Evolutionary conservation across 2,888 invertebrate genomes (phyloP).

Genomic region (Yponomeuta plumbellus): DNA sequence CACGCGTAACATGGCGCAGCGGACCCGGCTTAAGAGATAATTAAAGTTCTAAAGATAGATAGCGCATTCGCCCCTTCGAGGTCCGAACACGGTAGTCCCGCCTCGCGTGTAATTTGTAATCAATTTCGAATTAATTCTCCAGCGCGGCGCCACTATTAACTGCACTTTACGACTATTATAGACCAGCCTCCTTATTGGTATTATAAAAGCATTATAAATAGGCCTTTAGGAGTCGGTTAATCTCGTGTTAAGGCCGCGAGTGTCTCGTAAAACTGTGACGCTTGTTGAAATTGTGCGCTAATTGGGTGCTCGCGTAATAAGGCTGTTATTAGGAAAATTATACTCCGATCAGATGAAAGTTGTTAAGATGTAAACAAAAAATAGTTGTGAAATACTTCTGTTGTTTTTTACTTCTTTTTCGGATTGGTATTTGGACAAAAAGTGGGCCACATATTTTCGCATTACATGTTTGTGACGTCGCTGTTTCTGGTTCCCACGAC

Average conservation of each 20-base stretch:
- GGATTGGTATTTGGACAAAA: too few relatives aligned
- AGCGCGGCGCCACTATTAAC: not conserved
- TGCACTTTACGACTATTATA: not conserved
- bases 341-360: too few relatives aligned
- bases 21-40: too few relatives aligned
- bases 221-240: not conserved
- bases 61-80: not conserved
- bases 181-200: not conserved
- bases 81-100: not conserved
- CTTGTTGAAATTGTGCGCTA: not conserved
- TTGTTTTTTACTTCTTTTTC: too few relatives aligned
- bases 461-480: too few relatives aligned
- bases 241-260: not conserved
- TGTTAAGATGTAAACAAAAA: too few relatives aligned
- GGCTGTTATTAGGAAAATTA: too few relatives aligned
- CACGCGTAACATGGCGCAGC: too few relatives aligned
- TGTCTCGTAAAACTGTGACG: not conserved
- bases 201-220: not conserved
- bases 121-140: slow-evolving; percentile 5
- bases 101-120: slow-evolving; percentile 7
- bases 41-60: not conserved
- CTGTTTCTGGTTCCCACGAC: too few relatives aligned
- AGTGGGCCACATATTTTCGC: too few relatives aligned
- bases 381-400: too few relatives aligned
- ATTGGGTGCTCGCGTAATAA: too few relatives aligned